These are phyloP conservation scores for Linurgus olivaceus DNA, from an alignment of 2,797 vertebrate species.

Conservation along the genomic window DNA sequence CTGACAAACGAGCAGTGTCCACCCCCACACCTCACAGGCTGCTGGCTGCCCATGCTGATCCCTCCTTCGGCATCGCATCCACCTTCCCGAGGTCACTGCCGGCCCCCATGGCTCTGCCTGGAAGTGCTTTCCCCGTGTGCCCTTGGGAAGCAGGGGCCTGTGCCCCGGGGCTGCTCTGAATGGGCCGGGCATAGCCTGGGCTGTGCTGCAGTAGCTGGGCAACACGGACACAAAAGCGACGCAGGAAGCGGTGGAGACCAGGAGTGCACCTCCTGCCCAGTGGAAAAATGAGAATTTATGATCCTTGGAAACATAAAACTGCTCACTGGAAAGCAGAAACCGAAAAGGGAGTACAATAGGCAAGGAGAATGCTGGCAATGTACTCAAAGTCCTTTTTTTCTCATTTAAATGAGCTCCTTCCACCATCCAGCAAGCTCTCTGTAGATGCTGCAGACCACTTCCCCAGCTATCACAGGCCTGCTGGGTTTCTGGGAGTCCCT, in stretches of 20 bases:
- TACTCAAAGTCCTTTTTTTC: background rate
- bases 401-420: slow-evolving; percentile 47
- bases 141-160: background rate
- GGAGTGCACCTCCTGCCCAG: slow-evolving; percentile 42
- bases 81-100: background rate
- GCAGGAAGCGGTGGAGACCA: background rate
- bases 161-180: background rate
- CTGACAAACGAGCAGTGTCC: background rate
- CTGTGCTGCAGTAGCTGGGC: slow-evolving; percentile 49
- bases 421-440: background rate
- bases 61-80: background rate
- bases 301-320: slow-evolving; percentile 60
- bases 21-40: background rate
- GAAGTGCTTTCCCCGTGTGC: background rate
- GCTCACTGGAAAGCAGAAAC: slow-evolving; percentile 27
- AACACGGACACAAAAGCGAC: slow-evolving; percentile 41
- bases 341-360: slow-evolving; percentile 43
- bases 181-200: slow-evolving; percentile 32
- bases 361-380: slow-evolving; percentile 31
- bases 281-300: slow-evolving; percentile 65
- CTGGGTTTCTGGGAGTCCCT: background rate
- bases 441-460: background rate
- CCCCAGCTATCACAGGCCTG: fast-evolving
- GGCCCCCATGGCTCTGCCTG: background rate
- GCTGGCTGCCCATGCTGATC: background rate